phyloP scores from a whole-genome alignment of 2,888 invertebrate genomes.

The Hirtodrosophila histrioides region DNA sequence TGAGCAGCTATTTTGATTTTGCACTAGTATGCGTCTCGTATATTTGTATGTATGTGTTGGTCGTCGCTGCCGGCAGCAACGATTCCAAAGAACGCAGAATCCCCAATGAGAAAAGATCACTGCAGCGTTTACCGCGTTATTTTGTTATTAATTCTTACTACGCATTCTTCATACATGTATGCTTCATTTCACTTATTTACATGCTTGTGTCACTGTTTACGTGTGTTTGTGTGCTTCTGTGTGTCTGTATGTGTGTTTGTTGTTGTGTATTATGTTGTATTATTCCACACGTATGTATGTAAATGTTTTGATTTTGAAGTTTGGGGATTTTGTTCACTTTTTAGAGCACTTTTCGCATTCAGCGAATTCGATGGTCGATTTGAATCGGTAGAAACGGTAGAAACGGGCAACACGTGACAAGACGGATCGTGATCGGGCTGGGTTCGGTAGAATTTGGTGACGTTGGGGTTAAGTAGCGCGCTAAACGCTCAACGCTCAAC shows the following conservation, averaged over 20 bases:
- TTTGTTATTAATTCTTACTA: conserved; percentile 52
- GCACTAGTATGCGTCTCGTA: conserved; percentile 21
- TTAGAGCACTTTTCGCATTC: conserved; percentile 25
- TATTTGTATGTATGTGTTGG: conserved; percentile 11
- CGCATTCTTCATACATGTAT: conserved; percentile 61
- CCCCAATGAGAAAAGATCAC: conserved; percentile 56
- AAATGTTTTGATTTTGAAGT: conserved; percentile 52
- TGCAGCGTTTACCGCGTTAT: conserved; percentile 28
- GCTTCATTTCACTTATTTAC: conserved; percentile 38
- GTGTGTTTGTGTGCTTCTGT: conserved; percentile 6
- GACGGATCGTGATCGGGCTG: conserved; percentile 22
- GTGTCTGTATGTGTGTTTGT: conserved; percentile 12
- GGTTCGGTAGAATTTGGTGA: conserved; percentile 44
- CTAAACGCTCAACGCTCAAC: conserved; percentile 78
- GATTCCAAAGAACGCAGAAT: conserved; percentile 21
- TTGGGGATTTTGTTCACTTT: conserved; percentile 27
- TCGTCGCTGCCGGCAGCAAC: conserved; percentile 32
- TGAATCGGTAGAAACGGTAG: not conserved
- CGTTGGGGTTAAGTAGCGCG: conserved; percentile 63
- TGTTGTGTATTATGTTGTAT: not conserved
- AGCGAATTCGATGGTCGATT: conserved; percentile 8
- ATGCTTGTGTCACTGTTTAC: conserved; percentile 17
- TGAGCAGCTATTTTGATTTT: conserved; percentile 51
- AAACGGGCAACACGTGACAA: conserved; percentile 47
- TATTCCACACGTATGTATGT: too few relatives aligned